Base-by-base conservation (phyloP, 2,797 vertebrate species). In the Cephalopachus bancanus region DNA sequence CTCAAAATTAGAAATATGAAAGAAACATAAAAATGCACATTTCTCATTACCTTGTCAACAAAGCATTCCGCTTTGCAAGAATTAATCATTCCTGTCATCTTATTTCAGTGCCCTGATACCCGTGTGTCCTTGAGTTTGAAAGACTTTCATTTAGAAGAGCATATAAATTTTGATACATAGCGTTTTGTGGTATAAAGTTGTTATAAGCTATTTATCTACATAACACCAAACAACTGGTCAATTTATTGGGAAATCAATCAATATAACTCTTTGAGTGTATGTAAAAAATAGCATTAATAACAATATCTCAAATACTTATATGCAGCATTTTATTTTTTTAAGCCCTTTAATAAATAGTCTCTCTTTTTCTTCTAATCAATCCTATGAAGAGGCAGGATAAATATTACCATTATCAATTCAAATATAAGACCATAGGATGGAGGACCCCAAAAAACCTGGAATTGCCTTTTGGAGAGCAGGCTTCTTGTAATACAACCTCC, bases 241-340 rank as follows among this genome's bases (percentile, higher is more conserved):
- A 49, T 95, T 96, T 71, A 87, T 55, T 92, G 83, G 22, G 28
- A 94, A 94, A 94, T 90, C 14, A 87, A 90, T 87, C 71, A 94
- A 28, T 74, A 80, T 75, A 16, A 95, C 1, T 84, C 7, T 51
- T 85, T 79, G n/a, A 55, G 5, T 87, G 5, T 65, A 90, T 20
- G 51, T 64, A 62, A 79, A 95, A 84, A 89, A 67, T 37, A 72
- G 4, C 30, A 22, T 83, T 92, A 83, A 89, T 71, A 91, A 72
- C 14, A 81, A 51, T 51, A 30, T 1, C 24, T 95, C 72, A 33
- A 19, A 30, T 51, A 78, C 85, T 92, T 85, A 71, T 65, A 51
- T 64, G 24, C 37, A 91, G 10, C 53, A 84, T 49, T 83, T 91
- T 30, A 78, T n/a, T 86, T 33, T 72, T 59, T 89, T 88, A 44